Base-by-base conservation (phyloP, 2,888 invertebrate species). In the Gymnocheta viridis region DNA sequence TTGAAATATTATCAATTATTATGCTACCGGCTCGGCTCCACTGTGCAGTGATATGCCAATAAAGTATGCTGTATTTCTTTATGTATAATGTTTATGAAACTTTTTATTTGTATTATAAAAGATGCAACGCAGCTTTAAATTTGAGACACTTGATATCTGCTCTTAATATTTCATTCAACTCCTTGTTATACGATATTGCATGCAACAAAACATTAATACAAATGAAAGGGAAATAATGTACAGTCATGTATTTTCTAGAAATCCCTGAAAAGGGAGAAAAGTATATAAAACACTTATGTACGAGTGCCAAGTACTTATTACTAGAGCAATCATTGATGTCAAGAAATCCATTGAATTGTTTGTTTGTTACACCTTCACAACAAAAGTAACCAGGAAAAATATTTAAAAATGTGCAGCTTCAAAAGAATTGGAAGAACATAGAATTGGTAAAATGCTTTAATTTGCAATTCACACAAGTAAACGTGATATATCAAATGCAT, bases 341-440 rank as follows among this genome's bases (percentile, higher is more conserved):
- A 80, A 66, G 35, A 41, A 73, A 74, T 44, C 17, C 62, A 62
- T 74, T 69, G 67, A 66, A 62, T 41, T 14, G 3, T 5, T 67
- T 67, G 62, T 60, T 74, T 69, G 51, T 54, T 24, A 69, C 54
- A 74, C 62, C 74, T 81, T 74, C 54, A 54, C 54, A 74, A 60
- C 58, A 58, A 49, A 19, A 17, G 7, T 2, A 73, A 41, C 38
- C 10, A n/a, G 7, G 4, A 4, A 41, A 27, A 41, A 27, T 1
- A 44, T n/a, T n/a, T n/a, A n/a, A 32, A 4, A 17, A 19, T 14
- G 7, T 29, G 44, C 17, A 14, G 4, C 17, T 58, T 17, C 7
- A 58, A 58, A 58, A 10, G 35, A 58, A 19, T 29, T 29, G 24
- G 22, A 14, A 54, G 24, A 54, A 27, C 54, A 7, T 1, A 27